Conservation (phyloP, 2,888 invertebrate species). For the Polylopha cassiicola region DNA sequence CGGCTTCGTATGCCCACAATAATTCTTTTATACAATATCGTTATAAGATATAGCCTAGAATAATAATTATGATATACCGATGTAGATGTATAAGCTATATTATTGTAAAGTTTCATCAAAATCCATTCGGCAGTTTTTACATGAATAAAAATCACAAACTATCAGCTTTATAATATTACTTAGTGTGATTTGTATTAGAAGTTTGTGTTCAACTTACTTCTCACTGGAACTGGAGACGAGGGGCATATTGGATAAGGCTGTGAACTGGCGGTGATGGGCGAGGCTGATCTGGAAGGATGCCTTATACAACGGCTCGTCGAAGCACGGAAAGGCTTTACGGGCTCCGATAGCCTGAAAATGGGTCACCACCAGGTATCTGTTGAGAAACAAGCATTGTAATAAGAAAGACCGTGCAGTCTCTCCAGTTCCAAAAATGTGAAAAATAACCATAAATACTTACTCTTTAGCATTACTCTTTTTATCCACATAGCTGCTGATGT, state of each 20-base stretch:
- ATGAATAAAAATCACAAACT: too few relatives aligned
- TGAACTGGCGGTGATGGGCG: constrained; percentile 78
- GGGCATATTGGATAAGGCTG: constrained; percentile 88
- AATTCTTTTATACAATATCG: too few relatives aligned
- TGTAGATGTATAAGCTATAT: too few relatives aligned
- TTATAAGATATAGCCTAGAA: too few relatives aligned
- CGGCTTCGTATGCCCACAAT: too few relatives aligned
- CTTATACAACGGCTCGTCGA: constrained; percentile 93
- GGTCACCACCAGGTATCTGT: constrained; percentile 85
- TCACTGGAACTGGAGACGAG: constrained; percentile 49
- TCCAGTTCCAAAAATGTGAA: not conserved
- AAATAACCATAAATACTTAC: constrained; percentile 38
- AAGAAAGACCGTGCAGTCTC: too few relatives aligned
- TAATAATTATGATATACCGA: too few relatives aligned
- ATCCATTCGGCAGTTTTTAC: too few relatives aligned
- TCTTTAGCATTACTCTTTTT: constrained; percentile 51
- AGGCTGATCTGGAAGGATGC: constrained; percentile 85
- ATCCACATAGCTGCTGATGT: constrained; percentile 82
- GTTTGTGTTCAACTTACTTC: constrained; percentile 31
- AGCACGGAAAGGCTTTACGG: constrained; percentile 91
- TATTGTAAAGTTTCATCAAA: too few relatives aligned
- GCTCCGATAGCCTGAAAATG: constrained; percentile 90
- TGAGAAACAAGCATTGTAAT: constrained; percentile 19
- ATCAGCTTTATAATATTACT: too few relatives aligned
- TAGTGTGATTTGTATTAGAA: not conserved